These are phyloP conservation scores for Patella pellucida DNA, from an alignment of 2,888 invertebrate species.

Conservation along the genomic window DNA sequence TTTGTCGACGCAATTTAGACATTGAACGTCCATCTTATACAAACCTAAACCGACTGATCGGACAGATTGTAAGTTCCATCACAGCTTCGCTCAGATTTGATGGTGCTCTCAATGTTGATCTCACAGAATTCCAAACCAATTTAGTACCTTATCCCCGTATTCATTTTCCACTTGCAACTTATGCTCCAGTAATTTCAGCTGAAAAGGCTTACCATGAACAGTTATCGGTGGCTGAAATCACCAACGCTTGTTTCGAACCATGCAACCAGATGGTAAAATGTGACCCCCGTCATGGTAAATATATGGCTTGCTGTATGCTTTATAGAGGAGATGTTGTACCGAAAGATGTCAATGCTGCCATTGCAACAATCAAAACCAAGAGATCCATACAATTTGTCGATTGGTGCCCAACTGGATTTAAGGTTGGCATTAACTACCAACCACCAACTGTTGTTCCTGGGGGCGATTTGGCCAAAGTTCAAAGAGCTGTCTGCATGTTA, in stretches of 20 bases:
- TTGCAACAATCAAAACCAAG: constrained; percentile 7
- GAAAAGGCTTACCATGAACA: constrained; percentile 7
- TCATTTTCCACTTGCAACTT: not conserved
- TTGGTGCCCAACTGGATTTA: constrained; percentile 1
- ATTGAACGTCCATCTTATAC: constrained; percentile 2
- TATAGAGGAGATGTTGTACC: not conserved
- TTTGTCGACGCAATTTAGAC: not conserved
- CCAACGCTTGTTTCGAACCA: constrained; percentile 3
- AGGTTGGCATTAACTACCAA: constrained; percentile 3
- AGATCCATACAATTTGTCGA: constrained; percentile 6
- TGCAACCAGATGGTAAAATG: constrained; percentile 7
- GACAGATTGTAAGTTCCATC: constrained; percentile 1
- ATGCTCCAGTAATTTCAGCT: not conserved
- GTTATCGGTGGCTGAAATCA: constrained; percentile 2
- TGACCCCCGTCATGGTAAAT: constrained; percentile 8
- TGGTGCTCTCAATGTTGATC: constrained; percentile 1
- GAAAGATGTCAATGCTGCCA: constrained; percentile 1
- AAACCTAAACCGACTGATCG: not conserved
- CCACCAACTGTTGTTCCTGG: constrained; percentile 9
- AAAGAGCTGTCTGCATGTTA: not conserved
- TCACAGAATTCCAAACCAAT: constrained; percentile 2
- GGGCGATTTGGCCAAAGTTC: constrained; percentile 1
- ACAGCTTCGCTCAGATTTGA: constrained; percentile 7
- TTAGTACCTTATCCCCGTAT: constrained; percentile 3
- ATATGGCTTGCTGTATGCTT: constrained; percentile 3